Conservation (phyloP, 2,888 invertebrate genomes). For the Syrphus vitripennis region DNA sequence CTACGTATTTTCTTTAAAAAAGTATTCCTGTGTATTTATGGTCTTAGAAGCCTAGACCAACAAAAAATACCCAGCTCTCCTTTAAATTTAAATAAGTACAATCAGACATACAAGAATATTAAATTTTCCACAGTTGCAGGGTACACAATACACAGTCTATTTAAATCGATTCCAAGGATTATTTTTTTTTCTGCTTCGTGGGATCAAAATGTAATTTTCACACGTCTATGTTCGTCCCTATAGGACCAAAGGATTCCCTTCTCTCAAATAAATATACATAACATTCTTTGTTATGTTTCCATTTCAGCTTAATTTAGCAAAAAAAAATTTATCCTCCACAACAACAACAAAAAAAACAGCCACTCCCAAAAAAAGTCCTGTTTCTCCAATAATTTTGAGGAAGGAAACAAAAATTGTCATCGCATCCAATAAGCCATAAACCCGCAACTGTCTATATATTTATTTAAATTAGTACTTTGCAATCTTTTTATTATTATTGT, state of each 20-base stretch:
- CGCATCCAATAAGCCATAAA: conserved; percentile 24
- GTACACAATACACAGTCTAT: not conserved
- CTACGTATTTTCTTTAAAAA: no score
- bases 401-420: not conserved
- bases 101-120: not conserved
- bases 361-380: not conserved
- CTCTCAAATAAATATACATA: not conserved
- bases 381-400: not conserved
- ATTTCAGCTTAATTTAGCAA: not conserved
- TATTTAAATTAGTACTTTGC: conserved; percentile 38
- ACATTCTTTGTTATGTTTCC: not conserved
- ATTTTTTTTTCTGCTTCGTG: not conserved
- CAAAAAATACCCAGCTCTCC: no score
- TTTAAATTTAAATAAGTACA: no score
- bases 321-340: not conserved
- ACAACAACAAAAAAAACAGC: not conserved
- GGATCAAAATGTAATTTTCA: not conserved
- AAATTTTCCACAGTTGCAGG: not conserved
- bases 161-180: not conserved
- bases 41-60: no score
- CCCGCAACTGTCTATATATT: conserved; percentile 21
- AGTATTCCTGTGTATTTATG: no score
- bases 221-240: not conserved
- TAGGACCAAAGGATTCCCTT: not conserved
- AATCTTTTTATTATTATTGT: conserved; percentile 38